Conservation (phyloP, 2,797 vertebrate species). For the Chrysocyon brachyurus region DNA sequence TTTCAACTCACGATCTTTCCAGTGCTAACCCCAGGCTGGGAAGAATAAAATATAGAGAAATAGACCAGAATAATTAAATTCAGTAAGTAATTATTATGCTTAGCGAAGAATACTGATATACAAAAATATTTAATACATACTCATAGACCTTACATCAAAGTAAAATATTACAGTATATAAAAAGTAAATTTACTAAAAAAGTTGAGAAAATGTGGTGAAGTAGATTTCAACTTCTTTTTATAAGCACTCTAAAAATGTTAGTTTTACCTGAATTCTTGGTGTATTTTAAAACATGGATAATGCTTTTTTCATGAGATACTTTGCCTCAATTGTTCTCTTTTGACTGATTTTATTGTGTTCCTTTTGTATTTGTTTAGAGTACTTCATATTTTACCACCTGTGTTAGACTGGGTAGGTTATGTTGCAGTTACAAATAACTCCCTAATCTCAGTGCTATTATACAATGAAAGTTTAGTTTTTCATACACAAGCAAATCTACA, state of each 20-base stretch:
- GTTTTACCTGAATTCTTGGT: neutral
- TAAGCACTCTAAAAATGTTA: neutral
- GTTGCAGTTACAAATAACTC: neutral
- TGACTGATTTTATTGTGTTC: neutral
- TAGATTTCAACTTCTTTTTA: slow-evolving; percentile 1
- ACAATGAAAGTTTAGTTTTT: neutral
- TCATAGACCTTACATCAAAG: neutral
- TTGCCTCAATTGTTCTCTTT: neutral
- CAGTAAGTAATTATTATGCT: neutral
- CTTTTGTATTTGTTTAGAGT: neutral
- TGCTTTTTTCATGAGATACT: neutral
- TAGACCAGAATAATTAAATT: neutral
- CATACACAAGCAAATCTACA: neutral
- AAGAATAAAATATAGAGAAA: neutral
- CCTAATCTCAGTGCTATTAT: neutral
- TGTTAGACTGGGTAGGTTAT: neutral
- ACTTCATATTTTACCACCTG: neutral
- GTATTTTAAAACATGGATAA: neutral
- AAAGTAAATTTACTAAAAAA: neutral
- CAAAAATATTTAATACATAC: neutral
- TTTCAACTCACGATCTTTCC: neutral
- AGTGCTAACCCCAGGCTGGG: neutral
- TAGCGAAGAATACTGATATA: slow-evolving; percentile 16
- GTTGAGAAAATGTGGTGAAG: neutral
- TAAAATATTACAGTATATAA: neutral